phyloP scores from a whole-genome alignment of 2,797 vertebrate genomes.

The Melanotaenia trifasciata region DNA sequence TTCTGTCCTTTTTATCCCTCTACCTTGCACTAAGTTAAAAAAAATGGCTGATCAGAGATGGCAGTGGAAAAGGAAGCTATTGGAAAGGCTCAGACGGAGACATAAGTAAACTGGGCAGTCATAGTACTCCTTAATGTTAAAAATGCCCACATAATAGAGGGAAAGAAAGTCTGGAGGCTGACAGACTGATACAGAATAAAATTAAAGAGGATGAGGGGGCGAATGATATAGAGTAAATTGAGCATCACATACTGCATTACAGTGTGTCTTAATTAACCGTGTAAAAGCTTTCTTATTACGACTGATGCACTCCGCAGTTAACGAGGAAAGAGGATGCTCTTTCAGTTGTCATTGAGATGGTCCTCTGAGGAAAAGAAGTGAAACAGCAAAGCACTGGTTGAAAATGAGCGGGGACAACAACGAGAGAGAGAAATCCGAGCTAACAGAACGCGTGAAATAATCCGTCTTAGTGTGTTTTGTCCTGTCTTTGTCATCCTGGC shows the following conservation, averaged over 20 bases:
- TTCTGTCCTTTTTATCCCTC: slow-evolving; percentile 7
- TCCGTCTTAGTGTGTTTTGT: slow-evolving; percentile 49
- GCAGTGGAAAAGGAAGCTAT: slow-evolving; percentile 31
- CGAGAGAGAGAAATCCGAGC: slow-evolving; percentile 44
- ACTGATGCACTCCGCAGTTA: slow-evolving; percentile 70
- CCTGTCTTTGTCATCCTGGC: slow-evolving; percentile 58
- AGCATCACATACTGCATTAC: slow-evolving; percentile 81
- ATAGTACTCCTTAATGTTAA: slow-evolving; percentile 42
- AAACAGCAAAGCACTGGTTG: slow-evolving; percentile 44
- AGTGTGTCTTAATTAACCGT: slow-evolving; percentile 82
- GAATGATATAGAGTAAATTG: slow-evolving; percentile 77
- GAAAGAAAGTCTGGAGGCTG: slow-evolving; percentile 25
- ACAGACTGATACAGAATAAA: slow-evolving; percentile 77
- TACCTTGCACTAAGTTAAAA: slow-evolving; percentile 54
- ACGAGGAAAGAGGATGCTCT: slow-evolving; percentile 66
- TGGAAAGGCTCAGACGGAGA: slow-evolving; percentile 69
- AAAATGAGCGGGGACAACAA: slow-evolving; percentile 52
- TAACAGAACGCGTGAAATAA: slow-evolving; percentile 49
- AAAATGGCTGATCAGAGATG: slow-evolving; percentile 50
- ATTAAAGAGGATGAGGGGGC: slow-evolving; percentile 70
- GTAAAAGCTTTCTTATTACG: slow-evolving; percentile 85
- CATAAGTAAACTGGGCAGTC: slow-evolving; percentile 56
- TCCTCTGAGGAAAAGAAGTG: slow-evolving; percentile 51
- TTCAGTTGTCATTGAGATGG: slow-evolving; percentile 65
- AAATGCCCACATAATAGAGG: slow-evolving; percentile 47